Base-by-base conservation (phyloP, 2,113 vertebrate genomes). In the Toxostoma redivivum region DNA sequence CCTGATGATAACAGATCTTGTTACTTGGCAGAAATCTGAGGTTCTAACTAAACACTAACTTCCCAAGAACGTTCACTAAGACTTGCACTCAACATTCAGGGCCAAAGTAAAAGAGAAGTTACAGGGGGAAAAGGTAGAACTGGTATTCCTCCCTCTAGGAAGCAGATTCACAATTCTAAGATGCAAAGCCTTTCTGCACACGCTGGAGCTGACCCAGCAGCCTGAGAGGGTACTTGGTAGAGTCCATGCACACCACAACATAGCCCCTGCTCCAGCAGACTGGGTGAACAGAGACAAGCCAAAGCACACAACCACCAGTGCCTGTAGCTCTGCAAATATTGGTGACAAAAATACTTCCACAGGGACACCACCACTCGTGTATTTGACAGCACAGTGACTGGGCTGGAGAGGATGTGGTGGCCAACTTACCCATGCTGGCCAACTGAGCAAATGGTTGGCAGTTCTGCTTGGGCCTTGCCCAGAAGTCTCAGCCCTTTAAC, bases 401-500 rank as follows among this genome's bases (percentile, higher is more conserved):
- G 16, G 14, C 11, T 92, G 74, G 31, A 67, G 37, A 51, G 28
- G 10, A 47, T 13, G 12, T 16, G 22, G 11, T 33, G 33, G 66
- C 35, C 35, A 76, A 76, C 44, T 64, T 56, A 82, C 25, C 83
- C 72, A 17, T 7, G 35, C 48, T 57, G 64, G 37, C 48, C 86
- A 92, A 23, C 22, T 0, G 0, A 53, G 40, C 83, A 83, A 62
- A 40, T 21, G 2, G 3, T 1, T 45, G 70, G 57, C 0, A 0
- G 16, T 22, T 85, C 62, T 86, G 88, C n/a, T 87, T 48, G 81
- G 48, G 64, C 54, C 18, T 82, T 67, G 81, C 50, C 31, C 64
- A 50, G 22, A 66, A 92, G 28, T 27, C 54, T 86, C 76, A 91
- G 64, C 37, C 66, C 66, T 82, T 69, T 40, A 70, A 74, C 28